Percentiles rank a stretch among this genome's conserved stretches.
Evolutionary conservation across 2,888 invertebrate species (phyloP).

Genomic region (Neuroscelio doddi): DNA sequence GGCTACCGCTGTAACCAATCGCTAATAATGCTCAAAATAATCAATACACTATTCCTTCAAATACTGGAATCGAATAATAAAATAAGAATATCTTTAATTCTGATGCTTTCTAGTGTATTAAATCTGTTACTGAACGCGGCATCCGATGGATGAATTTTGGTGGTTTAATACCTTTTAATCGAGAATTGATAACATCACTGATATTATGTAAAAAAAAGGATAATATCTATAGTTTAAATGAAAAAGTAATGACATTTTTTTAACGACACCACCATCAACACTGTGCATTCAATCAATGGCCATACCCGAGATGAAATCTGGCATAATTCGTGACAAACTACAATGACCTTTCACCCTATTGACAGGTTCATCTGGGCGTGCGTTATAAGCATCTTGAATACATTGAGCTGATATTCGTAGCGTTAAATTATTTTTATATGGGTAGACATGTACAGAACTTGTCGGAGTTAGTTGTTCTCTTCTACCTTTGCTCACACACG

Average conservation of each 20-base stretch:
- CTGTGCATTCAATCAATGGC: constrained; percentile 45
- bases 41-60: constrained; percentile 22
- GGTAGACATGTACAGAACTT: constrained; percentile 35
- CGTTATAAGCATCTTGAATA: constrained; percentile 25
- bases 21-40: constrained; percentile 27
- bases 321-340: constrained; percentile 31
- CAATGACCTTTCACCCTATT: constrained; percentile 35
- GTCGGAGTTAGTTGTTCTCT: constrained; percentile 9
- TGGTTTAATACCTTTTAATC: constrained; percentile 24
- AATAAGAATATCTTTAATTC: constrained; percentile 32
- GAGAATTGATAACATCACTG: constrained; percentile 2
- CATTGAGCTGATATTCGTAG: constrained; percentile 28
- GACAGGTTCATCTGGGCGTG: constrained; percentile 22
- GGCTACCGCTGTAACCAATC: neutral
- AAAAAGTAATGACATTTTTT: constrained; percentile 35
- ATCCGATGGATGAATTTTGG: constrained; percentile 41
- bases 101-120: constrained; percentile 39
- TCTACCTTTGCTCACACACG: constrained; percentile 32
- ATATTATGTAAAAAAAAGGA: constrained; percentile 29
- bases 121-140: constrained; percentile 31
- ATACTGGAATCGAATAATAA: constrained; percentile 35
- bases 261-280: constrained; percentile 37
- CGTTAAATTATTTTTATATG: constrained; percentile 22
- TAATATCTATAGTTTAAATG: constrained; percentile 20
- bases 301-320: constrained; percentile 34